Base-by-base conservation (phyloP, 2,113 vertebrate species). In the Candoia aspera region DNA sequence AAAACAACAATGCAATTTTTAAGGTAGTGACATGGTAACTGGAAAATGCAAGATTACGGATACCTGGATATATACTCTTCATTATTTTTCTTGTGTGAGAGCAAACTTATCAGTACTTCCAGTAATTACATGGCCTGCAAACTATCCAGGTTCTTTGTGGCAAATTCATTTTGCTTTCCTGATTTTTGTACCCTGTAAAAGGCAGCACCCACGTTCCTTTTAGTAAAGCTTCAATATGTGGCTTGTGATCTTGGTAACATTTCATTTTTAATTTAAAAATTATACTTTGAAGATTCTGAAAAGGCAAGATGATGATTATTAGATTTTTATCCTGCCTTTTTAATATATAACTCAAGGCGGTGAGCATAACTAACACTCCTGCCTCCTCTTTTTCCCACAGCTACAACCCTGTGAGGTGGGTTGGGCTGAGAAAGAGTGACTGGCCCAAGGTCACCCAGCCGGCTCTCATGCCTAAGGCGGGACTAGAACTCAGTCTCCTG, bases 261-360 rank as follows among this genome's bases (percentile, higher is more conserved):
- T 23, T 64, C 42, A 46, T 91, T 91, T 91, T 73, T 21, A 68
- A 73, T 29, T 46, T 87, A 73, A 33, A 86, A 91, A 85, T 37
- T 29, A 15, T 49, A 29, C 15, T 17, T 53, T 26, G n/a, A 64
- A 24, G 58, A n/a, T 87, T 58, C 19, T 21, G 19, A 37, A 54
- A 84, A 49, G 83, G 5, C 29, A n/a, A 86, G 26, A 33, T 49
- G 12, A 53, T 53, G 1, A 29, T 73, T 15, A 33, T 33, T 73
- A 33, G 12, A 73, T 73, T 73, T 73, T 33, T 73, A 73, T 73
- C 12, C 13, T 73, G 64, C 29, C 64, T 33, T 73, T 73, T 73
- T 33, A 73, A 11, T 33, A 33, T 73, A 73, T 33, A 68, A 68
- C 64, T 33, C 64, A 73, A 33, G 13, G 1, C 5, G 13, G n/a